phyloP scores from a whole-genome alignment of 2,797 vertebrate species.

The Pangasius larnaudii region DNA sequence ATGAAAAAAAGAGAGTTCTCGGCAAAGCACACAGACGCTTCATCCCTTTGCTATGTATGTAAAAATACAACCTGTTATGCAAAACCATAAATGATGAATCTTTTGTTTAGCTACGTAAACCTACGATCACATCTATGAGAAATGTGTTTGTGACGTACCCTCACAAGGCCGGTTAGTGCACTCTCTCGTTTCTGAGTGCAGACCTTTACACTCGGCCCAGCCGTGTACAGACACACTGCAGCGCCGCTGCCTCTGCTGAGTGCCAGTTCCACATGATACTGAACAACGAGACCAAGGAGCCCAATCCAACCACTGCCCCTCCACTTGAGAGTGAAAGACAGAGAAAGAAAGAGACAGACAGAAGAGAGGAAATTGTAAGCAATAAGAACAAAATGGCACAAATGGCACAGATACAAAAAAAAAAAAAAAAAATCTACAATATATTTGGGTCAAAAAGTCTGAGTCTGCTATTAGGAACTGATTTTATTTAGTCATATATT shows the following conservation, averaged over 20 bases:
- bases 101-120: neutral
- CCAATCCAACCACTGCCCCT: slow-evolving; percentile 98
- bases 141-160: slow-evolving; percentile 58
- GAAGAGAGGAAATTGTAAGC: neutral
- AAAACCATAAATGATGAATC: neutral
- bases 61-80: neutral
- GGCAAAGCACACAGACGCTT: neutral
- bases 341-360: neutral
- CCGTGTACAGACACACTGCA: slow-evolving; percentile 88
- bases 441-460: neutral
- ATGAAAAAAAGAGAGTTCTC: neutral
- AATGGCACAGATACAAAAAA: slow-evolving; percentile 50
- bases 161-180: slow-evolving; percentile 86
- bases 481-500: neutral
- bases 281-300: slow-evolving; percentile 92
- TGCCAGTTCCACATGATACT: slow-evolving; percentile 88
- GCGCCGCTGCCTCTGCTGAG: slow-evolving; percentile 88
- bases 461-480: neutral
- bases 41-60: neutral
- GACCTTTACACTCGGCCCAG: slow-evolving; percentile 90
- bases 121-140: neutral
- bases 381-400: slow-evolving; percentile 14
- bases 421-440: too few relatives aligned
- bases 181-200: slow-evolving; percentile 85
- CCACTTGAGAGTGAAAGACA: slow-evolving; percentile 76